A percentile compares a stretch with the other conserved stretches of the same genome.
phyloP scores from a whole-genome alignment of 1,140 invertebrate species.

The Bombus haemorrhoidalis region DNA sequence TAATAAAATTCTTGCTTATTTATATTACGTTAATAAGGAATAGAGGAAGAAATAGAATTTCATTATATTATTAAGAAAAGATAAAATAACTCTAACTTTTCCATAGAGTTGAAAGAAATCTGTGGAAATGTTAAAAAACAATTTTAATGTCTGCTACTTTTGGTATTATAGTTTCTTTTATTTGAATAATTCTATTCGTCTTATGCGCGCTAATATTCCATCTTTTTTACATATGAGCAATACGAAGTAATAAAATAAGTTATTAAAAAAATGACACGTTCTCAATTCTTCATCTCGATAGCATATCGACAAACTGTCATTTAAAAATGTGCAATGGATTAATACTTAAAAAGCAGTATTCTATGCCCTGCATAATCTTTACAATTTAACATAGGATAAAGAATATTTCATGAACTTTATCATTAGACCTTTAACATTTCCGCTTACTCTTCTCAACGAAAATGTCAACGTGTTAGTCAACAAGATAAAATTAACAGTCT shows the following conservation, averaged over 20 bases:
- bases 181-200: no score
- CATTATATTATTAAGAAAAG: background rate
- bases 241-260: no score
- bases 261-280: no score
- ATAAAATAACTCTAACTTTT: no score
- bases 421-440: constrained; percentile 29
- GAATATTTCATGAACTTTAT: constrained; percentile 8
- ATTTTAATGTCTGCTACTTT: no score
- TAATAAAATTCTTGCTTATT: background rate
- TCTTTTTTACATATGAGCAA: no score
- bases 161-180: no score
- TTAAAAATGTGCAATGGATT: background rate
- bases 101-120: no score
- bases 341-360: background rate
- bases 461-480: constrained; percentile 20
- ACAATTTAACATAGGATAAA: background rate
- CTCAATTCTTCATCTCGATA: background rate
- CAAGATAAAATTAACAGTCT: constrained; percentile 18
- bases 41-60: background rate
- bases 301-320: background rate
- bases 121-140: no score
- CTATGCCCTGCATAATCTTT: background rate
- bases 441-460: background rate
- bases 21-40: background rate
- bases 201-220: no score